phyloP scores from a whole-genome alignment of 1,140 invertebrate species.

The Mizuhopecten yessoensis region DNA sequence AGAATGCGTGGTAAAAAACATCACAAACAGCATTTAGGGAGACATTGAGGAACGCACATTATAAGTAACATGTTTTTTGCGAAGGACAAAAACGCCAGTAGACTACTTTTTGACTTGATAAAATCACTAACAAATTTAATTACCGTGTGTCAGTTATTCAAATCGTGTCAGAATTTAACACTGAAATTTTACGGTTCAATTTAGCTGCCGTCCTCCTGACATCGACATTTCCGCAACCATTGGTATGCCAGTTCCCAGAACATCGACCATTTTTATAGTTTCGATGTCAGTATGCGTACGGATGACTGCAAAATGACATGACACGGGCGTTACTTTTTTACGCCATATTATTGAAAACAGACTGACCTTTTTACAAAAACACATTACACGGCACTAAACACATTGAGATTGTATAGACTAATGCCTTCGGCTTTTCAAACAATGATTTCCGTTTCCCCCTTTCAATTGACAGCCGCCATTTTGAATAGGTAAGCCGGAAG shows the following conservation, averaged over 20 bases:
- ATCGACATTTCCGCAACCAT: background rate
- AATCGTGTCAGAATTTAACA: background rate
- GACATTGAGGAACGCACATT: too few relatives aligned
- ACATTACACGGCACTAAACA: background rate
- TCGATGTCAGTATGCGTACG: background rate
- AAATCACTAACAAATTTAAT: too few relatives aligned
- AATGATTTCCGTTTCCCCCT: conserved; percentile 31
- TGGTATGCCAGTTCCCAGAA: background rate
- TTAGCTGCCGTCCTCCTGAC: background rate
- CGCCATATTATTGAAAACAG: background rate
- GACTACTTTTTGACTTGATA: too few relatives aligned
- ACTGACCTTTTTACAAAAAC: background rate
- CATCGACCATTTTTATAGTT: background rate
- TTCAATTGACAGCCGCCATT: background rate
- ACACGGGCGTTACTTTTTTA: background rate
- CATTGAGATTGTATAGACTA: background rate
- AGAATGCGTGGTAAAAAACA: too few relatives aligned
- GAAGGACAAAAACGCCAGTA: too few relatives aligned
- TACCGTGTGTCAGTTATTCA: background rate
- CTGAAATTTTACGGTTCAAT: background rate
- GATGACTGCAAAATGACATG: conserved; percentile 1
- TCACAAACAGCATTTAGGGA: too few relatives aligned
- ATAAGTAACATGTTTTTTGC: too few relatives aligned
- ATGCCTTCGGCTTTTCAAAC: background rate
- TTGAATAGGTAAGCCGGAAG: conserved; percentile 18